Conservation (phyloP, 2,797 vertebrate species). For the Steatocranus sp. region DNA sequence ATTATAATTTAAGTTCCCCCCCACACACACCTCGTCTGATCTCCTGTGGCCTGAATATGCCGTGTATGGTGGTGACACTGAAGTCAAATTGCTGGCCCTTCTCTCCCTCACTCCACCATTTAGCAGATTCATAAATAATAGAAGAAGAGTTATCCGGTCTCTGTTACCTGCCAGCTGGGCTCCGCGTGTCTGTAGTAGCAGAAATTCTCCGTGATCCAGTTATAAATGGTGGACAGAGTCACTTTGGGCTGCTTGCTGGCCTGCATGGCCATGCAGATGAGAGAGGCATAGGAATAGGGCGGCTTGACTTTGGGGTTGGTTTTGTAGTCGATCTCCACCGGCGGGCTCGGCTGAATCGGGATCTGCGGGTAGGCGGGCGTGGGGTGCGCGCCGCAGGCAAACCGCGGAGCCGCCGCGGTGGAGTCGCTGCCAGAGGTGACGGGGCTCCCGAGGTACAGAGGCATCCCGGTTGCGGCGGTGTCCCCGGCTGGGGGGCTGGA, state of each 20-base stretch:
- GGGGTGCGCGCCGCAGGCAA: conserved; percentile 35
- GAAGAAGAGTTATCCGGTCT: conserved; percentile 14
- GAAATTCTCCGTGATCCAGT: conserved; percentile 87
- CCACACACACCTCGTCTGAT: background rate
- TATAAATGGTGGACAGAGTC: conserved; percentile 84
- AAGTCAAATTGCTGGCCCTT: conserved; percentile 42
- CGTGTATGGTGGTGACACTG: conserved; percentile 34
- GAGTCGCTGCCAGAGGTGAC: conserved; percentile 72
- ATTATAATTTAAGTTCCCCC: too few relatives aligned
- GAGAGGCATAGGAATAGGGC: conserved; percentile 84
- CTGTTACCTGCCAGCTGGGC: conserved; percentile 87
- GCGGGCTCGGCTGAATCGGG: conserved; percentile 59
- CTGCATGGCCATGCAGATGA: conserved; percentile 89
- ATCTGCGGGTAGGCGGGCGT: conserved; percentile 29
- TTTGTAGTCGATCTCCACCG: conserved; percentile 79
- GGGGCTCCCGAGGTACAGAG: conserved; percentile 71
- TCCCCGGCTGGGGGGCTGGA: conserved; percentile 83
- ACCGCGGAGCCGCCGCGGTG: conserved; percentile 19
- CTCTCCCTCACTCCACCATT: conserved; percentile 42
- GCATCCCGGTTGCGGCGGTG: conserved; percentile 78
- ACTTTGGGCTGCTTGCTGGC: conserved; percentile 84
- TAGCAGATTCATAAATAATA: conserved; percentile 70
- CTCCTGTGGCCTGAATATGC: background rate
- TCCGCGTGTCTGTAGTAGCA: conserved; percentile 87
- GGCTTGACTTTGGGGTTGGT: conserved; percentile 81